Conservation (phyloP, 1,140 invertebrate species). For the Anoplolepis gracilipes region DNA sequence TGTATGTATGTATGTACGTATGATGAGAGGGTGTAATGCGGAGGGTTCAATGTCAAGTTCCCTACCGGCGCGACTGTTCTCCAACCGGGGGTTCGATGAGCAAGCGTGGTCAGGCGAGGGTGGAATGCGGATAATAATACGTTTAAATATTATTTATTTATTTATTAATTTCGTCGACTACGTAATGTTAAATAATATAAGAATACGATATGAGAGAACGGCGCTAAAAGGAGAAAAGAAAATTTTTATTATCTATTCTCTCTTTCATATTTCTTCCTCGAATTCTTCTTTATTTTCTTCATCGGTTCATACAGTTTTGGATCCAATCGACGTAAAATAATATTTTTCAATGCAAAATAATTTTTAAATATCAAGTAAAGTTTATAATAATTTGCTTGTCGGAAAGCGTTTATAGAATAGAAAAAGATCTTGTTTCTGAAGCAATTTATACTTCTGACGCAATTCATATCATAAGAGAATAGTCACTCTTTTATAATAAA, state of each 20-base stretch:
- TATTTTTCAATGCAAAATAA: neutral
- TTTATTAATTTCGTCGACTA: neutral
- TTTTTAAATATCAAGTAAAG: neutral
- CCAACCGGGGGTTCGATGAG: constrained; percentile 7
- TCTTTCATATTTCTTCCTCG: neutral
- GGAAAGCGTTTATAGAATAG: neutral
- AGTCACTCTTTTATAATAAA: neutral
- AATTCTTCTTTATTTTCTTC: neutral
- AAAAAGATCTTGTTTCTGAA: neutral
- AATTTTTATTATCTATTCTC: neutral
- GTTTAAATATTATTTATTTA: neutral
- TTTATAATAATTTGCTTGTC: neutral
- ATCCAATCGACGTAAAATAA: neutral
- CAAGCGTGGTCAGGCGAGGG: neutral
- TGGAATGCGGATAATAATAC: neutral
- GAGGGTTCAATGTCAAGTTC: constrained; percentile 76
- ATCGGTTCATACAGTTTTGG: neutral
- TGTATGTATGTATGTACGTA: neutral
- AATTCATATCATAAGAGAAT: neutral
- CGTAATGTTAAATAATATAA: neutral
- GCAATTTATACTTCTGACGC: neutral
- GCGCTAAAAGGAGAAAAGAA: neutral
- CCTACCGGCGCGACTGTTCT: constrained; percentile 16
- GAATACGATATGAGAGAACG: neutral
- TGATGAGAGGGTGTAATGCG: neutral